Conservation (phyloP, 1,140 invertebrate species). For the Polypedilum pembai region DNA sequence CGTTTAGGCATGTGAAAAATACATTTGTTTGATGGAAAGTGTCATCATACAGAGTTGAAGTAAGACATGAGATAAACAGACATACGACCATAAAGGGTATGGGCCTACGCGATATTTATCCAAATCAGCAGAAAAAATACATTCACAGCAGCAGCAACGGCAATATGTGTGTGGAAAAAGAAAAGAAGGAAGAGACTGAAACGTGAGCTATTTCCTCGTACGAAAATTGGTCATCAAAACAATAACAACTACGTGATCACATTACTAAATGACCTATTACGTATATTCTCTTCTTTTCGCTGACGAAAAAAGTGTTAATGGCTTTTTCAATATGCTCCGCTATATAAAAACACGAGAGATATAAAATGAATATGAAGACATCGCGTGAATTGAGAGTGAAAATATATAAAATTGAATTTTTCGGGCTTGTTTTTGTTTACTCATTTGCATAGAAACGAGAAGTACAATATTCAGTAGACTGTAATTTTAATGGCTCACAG, state of each 20-base stretch:
- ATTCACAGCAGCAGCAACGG: neutral
- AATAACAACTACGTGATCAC: constrained; percentile 17
- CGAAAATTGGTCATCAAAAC: constrained; percentile 17
- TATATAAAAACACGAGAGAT: neutral
- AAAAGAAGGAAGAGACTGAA: neutral
- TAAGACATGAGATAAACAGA: neutral
- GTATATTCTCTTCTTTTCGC: neutral
- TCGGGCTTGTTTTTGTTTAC: too few relatives aligned
- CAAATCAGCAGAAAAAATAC: constrained; percentile 13
- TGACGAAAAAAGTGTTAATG: neutral
- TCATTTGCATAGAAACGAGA: too few relatives aligned
- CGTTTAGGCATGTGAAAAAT: neutral
- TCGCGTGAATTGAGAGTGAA: neutral
- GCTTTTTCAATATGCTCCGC: neutral
- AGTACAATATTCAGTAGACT: too few relatives aligned
- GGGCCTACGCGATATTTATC: neutral
- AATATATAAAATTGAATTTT: neutral
- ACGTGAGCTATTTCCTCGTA: constrained; percentile 11
- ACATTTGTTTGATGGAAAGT: neutral
- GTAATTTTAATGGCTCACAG: too few relatives aligned
- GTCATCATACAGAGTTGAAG: neutral
- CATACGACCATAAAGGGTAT: neutral
- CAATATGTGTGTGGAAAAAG: neutral
- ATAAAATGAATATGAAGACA: neutral
- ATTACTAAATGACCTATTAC: constrained; percentile 9